These are phyloP conservation scores for Protodeltote pygarga DNA, from an alignment of 2,888 invertebrate species.

Conservation along the genomic window DNA sequence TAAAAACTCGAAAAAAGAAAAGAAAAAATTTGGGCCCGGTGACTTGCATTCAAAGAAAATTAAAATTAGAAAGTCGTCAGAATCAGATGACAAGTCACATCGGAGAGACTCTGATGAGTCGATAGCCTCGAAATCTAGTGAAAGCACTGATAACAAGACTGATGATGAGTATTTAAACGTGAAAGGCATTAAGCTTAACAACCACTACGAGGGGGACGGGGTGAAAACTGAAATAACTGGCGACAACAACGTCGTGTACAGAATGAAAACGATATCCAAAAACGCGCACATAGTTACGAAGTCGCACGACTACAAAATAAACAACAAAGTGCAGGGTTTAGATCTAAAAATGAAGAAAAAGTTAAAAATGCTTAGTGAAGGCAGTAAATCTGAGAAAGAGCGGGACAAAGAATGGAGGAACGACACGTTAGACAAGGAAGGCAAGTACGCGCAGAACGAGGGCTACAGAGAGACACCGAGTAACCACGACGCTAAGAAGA, in stretches of 20 bases:
- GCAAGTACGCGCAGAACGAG: slow-evolving; percentile 83
- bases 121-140: slow-evolving; percentile 68
- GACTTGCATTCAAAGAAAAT: slow-evolving; percentile 85
- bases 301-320: slow-evolving; percentile 75
- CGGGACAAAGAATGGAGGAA: slow-evolving; percentile 87
- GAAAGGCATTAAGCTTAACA: slow-evolving; percentile 76
- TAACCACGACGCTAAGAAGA: slow-evolving; percentile 80
- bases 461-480: slow-evolving; percentile 84
- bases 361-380: slow-evolving; percentile 70
- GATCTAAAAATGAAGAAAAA: slow-evolving; percentile 80
- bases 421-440: slow-evolving; percentile 85
- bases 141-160: slow-evolving; percentile 75
- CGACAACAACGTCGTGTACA: slow-evolving; percentile 77
- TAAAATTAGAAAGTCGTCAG: slow-evolving; percentile 79
- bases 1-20: slow-evolving; percentile 91
- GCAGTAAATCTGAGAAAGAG: slow-evolving; percentile 70
- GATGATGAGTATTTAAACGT: slow-evolving; percentile 78
- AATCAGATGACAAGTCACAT: slow-evolving; percentile 73
- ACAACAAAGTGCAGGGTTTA: slow-evolving; percentile 73
- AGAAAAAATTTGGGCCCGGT: slow-evolving; percentile 85
- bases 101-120: slow-evolving; percentile 73
- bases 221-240: slow-evolving; percentile 77
- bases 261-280: slow-evolving; percentile 83
- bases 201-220: slow-evolving; percentile 74
- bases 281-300: slow-evolving; percentile 84